Base-by-base conservation (phyloP, 92 coral and sea anemone species). In the Phenganax stokvisi region DNA sequence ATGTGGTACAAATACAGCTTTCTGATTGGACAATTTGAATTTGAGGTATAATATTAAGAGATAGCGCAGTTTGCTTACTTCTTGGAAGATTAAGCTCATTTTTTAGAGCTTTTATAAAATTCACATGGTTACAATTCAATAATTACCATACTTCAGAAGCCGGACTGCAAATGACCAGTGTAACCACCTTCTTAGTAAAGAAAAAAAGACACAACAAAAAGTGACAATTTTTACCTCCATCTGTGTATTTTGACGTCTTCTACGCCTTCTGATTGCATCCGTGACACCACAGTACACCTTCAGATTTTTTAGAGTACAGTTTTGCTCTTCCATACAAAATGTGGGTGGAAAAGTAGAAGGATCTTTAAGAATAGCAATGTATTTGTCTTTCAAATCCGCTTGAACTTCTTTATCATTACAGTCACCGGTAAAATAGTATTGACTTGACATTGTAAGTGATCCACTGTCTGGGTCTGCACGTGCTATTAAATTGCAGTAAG, bases 231-330 rank as follows among this genome's bases (percentile, higher is more conserved):
- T 7, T 84, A 87, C 90, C 84, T 89, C 89, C 70, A 89, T 84
- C 62, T 91, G 85, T 9, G 89, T 87, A 77, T 87, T 96, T 56
- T 87, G 89, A 12, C 89, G 86, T 78, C 97, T 75, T 57, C 97
- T 86, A 25, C 97, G 78, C 55, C 97, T 86, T 20, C 82, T 87
- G 28, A 88, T 51, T 15, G 88, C 75, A 76, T 80, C 85, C 5
- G 91, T 85, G 7, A 86, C 88, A 3, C 97, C 97, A 70, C 97
- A 93, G 80, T 66, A 93, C 27, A 93, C 93, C n/a, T 89, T 86
- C 12, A 93, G 86, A 64, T 93, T 90, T 7, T 76, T 89, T 54
- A 91, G 87, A 54, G 82, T 80, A 37, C 97, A 93, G 7, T 87
- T 81, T 8, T 91, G 89, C 12, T 87, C 47, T 9, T 17, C 57